These are phyloP conservation scores for Hydrotaea diabolus DNA, from an alignment of 2,888 invertebrate species.

Conservation along the genomic window DNA sequence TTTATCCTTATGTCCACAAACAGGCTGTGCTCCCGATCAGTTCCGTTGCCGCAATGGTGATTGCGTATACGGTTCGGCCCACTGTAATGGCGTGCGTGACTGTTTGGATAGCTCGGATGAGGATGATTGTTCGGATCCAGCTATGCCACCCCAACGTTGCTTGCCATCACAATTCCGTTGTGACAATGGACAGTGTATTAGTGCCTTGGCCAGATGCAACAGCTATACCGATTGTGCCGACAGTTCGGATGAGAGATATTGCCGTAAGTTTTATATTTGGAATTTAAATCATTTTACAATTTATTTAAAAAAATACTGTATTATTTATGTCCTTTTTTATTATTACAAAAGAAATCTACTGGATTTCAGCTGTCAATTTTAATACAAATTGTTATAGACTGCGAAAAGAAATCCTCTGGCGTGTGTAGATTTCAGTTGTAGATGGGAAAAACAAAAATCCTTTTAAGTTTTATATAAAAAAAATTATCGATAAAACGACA, in stretches of 20 bases:
- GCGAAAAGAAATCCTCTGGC: too few relatives aligned
- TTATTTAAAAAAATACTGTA: too few relatives aligned
- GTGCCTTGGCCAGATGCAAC: constrained; percentile 81
- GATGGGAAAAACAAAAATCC: too few relatives aligned
- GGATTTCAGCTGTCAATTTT: too few relatives aligned
- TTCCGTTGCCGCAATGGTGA: constrained; percentile 87
- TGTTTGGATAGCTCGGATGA: constrained; percentile 88
- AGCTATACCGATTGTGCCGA: constrained; percentile 82
- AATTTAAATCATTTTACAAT: background rate
- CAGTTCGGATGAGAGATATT: constrained; percentile 83
- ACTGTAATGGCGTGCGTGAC: constrained; percentile 85
- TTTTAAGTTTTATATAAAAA: too few relatives aligned
- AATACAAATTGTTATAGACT: too few relatives aligned
- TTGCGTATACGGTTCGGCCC: constrained; percentile 84
- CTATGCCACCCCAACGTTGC: constrained; percentile 71
- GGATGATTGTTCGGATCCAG: constrained; percentile 81
- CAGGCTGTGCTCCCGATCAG: constrained; percentile 85
- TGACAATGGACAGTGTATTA: constrained; percentile 78
- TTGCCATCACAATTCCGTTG: constrained; percentile 79
- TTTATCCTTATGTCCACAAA: constrained; percentile 48
- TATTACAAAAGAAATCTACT: too few relatives aligned
- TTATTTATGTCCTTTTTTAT: too few relatives aligned
- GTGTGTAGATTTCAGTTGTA: too few relatives aligned
- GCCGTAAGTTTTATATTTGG: constrained; percentile 79
- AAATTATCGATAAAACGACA: too few relatives aligned